Conservation (phyloP, 2,888 invertebrate genomes). For the Phortica okadai region DNA sequence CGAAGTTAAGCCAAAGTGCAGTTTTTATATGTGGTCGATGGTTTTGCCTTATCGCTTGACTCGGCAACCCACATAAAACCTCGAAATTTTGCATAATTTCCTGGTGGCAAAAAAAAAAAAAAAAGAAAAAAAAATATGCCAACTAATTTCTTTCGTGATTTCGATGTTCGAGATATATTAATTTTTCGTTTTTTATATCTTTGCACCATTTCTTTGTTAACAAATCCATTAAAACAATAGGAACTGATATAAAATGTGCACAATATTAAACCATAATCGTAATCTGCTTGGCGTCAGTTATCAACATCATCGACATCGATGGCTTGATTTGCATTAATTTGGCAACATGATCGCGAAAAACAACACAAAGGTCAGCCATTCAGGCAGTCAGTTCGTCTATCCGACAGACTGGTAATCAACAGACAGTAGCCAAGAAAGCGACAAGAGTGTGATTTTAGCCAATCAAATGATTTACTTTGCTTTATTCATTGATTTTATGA, state of each 20-base stretch:
- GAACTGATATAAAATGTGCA: slow-evolving; percentile 22
- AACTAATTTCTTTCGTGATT: not conserved
- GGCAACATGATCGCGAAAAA: not conserved
- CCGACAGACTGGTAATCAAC: not conserved
- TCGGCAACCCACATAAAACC: slow-evolving; percentile 12
- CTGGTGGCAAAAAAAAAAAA: slow-evolving; percentile 26
- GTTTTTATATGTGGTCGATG: slow-evolving; percentile 46
- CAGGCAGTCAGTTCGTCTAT: not conserved
- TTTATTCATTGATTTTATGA: slow-evolving; percentile 32
- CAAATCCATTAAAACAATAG: slow-evolving; percentile 32
- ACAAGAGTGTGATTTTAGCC: not conserved
- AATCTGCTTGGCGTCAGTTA: slow-evolving; percentile 15
- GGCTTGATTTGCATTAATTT: slow-evolving; percentile 16
- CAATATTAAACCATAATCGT: slow-evolving; percentile 23
- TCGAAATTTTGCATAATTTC: slow-evolving; percentile 36
- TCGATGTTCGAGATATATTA: not conserved
- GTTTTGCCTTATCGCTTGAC: slow-evolving; percentile 8
- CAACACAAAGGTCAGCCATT: not conserved
- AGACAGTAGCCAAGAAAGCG: not conserved
- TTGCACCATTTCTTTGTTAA: slow-evolving; percentile 11
- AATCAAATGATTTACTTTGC: slow-evolving; percentile 41
- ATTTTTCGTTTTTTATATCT: slow-evolving; percentile 2
- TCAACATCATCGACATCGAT: not conserved
- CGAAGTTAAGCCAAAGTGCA: slow-evolving; percentile 43
- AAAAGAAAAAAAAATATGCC: slow-evolving; percentile 29